Evolutionary conservation across 2,797 vertebrate genomes (phyloP).

Genomic region (Intellagama lesueurii): DNA sequence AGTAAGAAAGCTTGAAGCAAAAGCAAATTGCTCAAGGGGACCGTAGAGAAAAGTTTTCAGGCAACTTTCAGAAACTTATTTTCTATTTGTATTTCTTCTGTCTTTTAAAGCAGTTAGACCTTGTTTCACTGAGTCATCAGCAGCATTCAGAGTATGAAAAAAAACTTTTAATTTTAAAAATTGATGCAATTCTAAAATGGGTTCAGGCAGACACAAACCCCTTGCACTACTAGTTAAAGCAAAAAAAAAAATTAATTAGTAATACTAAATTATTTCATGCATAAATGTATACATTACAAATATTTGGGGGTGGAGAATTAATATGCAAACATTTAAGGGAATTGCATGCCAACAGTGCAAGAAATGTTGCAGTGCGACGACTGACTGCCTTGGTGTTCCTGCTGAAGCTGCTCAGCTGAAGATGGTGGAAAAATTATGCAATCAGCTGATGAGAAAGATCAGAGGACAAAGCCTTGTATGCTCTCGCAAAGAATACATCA

Average conservation of each 20-base stretch:
- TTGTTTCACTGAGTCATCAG: background rate
- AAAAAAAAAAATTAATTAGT: background rate
- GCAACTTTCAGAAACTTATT: background rate
- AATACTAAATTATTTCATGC: background rate
- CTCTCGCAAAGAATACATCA: background rate
- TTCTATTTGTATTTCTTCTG: background rate
- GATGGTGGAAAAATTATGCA: background rate
- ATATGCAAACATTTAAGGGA: background rate
- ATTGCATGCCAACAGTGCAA: background rate
- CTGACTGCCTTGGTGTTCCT: background rate
- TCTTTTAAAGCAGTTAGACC: background rate
- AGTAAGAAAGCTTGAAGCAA: background rate
- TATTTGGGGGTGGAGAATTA: background rate
- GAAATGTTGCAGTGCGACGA: background rate
- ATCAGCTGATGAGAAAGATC: background rate
- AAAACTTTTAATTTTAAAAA: background rate
- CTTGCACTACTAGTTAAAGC: background rate
- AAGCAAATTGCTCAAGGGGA: background rate
- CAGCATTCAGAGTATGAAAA: background rate
- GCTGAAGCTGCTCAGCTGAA: background rate
- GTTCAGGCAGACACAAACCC: background rate
- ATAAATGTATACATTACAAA: background rate
- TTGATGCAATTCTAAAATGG: background rate
- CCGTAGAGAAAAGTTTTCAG: background rate
- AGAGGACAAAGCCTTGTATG: background rate